Percentiles rank a stretch among this genome's conserved stretches.
phyloP scores from a whole-genome alignment of 2,113 vertebrate genomes.

The Ciconia stormi region DNA sequence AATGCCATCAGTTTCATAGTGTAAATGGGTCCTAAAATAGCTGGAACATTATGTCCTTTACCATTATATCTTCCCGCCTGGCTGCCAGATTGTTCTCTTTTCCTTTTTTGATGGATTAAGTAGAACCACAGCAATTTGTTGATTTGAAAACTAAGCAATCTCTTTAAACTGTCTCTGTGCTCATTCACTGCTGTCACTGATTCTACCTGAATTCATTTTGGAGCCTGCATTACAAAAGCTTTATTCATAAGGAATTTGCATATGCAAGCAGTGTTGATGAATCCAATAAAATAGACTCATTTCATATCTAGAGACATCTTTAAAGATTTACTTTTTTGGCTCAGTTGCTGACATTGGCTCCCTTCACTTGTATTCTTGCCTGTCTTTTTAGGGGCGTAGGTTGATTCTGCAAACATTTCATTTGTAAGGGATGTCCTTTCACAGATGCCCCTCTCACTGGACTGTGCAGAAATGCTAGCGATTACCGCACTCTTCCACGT shows the following conservation, averaged over 20 bases:
- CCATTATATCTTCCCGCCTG: constrained; percentile 8
- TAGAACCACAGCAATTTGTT: constrained; percentile 52
- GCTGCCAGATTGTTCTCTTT: constrained; percentile 39
- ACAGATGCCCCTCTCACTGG: neutral
- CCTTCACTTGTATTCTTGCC: neutral
- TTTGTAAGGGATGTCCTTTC: neutral
- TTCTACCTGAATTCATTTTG: constrained; percentile 38
- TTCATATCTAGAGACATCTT: neutral
- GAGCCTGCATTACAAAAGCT: constrained; percentile 27
- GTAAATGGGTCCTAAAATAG: constrained; percentile 59
- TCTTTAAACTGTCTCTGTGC: constrained; percentile 1
- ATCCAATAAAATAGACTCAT: neutral
- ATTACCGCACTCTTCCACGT: neutral
- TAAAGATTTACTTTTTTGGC: neutral
- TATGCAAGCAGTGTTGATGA: constrained; percentile 1
- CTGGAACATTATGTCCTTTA: constrained; percentile 41
- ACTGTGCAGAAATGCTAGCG: neutral
- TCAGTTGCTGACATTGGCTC: neutral
- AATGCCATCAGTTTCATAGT: constrained; percentile 36
- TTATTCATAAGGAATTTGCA: constrained; percentile 40
- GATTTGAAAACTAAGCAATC: constrained; percentile 59
- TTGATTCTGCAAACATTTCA: neutral
- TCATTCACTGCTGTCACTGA: constrained; percentile 26
- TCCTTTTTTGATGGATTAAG: constrained; percentile 39
- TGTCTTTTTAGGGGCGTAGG: neutral